Conservation (phyloP, 1,140 invertebrate genomes). For the Apis dorsata region DNA sequence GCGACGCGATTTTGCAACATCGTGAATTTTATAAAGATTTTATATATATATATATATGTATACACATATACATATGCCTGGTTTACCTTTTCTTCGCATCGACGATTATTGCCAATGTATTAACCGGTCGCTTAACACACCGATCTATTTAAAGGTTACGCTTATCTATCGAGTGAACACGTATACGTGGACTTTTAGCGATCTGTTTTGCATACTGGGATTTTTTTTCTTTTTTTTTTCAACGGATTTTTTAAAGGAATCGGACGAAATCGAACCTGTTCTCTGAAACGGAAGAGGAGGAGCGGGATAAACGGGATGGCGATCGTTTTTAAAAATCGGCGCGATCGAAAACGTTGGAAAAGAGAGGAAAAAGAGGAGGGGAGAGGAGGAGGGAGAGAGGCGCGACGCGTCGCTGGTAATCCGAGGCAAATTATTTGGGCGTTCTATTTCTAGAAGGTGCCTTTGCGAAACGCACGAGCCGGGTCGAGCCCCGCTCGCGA, state of each 20-base stretch:
- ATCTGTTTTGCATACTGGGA: not conserved
- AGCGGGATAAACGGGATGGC: not conserved
- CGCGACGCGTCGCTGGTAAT: conserved; percentile 75
- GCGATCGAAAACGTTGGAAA: not conserved
- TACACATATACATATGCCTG: too few relatives aligned
- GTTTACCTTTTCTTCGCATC: not conserved
- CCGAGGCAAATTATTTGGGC: conserved; percentile 80
- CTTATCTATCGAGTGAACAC: not conserved
- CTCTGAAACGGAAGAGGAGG: not conserved
- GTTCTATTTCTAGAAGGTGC: conserved; percentile 81
- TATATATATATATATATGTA: too few relatives aligned
- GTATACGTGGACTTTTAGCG: not conserved
- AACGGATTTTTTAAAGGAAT: not conserved
- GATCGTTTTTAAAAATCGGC: conserved; percentile 27
- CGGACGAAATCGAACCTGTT: not conserved
- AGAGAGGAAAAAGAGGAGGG: conserved; percentile 1
- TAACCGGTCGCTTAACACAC: not conserved
- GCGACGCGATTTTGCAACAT: not conserved
- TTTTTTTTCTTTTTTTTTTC: not conserved
- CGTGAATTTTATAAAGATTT: not conserved
- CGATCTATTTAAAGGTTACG: not conserved
- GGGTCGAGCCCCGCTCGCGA: conserved; percentile 70
- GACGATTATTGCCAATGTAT: not conserved
- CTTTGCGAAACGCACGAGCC: conserved; percentile 78
- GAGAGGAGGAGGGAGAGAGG: conserved; percentile 39